phyloP scores from a whole-genome alignment of 2,797 vertebrate species.

The Ptychadena robeensis region DNA sequence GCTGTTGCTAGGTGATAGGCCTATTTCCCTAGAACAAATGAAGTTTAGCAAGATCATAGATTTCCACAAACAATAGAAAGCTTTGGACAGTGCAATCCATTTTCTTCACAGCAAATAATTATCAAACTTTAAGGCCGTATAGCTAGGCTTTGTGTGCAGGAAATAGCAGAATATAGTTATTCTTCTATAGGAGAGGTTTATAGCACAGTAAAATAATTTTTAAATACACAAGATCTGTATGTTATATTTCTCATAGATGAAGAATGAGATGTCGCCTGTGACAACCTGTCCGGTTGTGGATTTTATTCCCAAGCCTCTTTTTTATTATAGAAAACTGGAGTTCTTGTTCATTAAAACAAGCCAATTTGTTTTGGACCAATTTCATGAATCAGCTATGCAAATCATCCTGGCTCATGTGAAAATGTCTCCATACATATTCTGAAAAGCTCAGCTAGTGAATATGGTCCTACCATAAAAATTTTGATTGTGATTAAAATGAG shows the following conservation, averaged over 20 bases:
- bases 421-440: background rate
- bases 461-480: background rate
- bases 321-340: too few relatives aligned
- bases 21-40: constrained; percentile 46
- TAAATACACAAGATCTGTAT: background rate
- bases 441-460: background rate
- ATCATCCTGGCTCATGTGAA: background rate
- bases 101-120: constrained; percentile 48
- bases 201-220: background rate
- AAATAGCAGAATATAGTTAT: constrained; percentile 5
- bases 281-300: background rate
- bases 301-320: background rate
- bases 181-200: constrained; percentile 2
- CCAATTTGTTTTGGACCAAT: background rate
- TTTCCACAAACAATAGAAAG: constrained; percentile 34
- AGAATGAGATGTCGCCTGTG: background rate
- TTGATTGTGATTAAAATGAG: background rate
- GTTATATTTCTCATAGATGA: background rate
- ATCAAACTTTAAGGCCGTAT: constrained; percentile 7
- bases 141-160: background rate
- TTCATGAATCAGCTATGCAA: background rate
- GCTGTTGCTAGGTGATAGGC: constrained; percentile 41
- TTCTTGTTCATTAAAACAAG: too few relatives aligned
- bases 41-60: constrained; percentile 41
- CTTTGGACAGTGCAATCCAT: constrained; percentile 27